Conservation (phyloP, 35 echinoderm and acorn worm genomes). For the Eucidaris tribuloides region DNA sequence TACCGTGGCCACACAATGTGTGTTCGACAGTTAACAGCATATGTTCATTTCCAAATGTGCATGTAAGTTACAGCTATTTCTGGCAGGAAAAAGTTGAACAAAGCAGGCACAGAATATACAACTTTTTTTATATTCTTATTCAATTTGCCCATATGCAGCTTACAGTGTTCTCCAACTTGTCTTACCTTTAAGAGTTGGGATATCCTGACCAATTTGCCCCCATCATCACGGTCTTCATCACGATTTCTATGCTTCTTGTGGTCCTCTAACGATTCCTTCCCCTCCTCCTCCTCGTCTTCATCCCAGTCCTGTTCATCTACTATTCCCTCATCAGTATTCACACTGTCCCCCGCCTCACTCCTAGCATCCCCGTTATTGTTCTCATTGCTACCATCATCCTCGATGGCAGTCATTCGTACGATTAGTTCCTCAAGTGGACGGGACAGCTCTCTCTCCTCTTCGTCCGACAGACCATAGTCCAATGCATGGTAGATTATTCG, state of each 20-base stretch:
- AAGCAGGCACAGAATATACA: too few relatives aligned
- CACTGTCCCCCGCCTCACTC: neutral
- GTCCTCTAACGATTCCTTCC: neutral
- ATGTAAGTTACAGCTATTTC: too few relatives aligned
- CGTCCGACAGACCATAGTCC: constrained; percentile 63
- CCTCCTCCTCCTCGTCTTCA: constrained; percentile 37
- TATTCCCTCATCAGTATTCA: constrained; percentile 57
- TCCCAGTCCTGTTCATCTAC: constrained; percentile 49
- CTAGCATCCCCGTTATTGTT: neutral
- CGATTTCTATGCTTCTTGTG: neutral
- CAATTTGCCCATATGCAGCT: too few relatives aligned
- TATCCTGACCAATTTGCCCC: neutral
- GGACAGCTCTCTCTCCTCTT: constrained; percentile 63
- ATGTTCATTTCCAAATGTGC: too few relatives aligned
- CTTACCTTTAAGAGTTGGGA: neutral
- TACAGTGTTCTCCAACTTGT: too few relatives aligned
- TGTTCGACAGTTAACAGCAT: too few relatives aligned
- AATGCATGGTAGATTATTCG: constrained; percentile 53
- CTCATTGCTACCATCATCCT: neutral
- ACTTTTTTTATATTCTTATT: too few relatives aligned
- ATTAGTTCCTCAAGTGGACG: constrained; percentile 46
- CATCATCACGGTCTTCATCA: neutral
- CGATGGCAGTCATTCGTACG: constrained; percentile 45
- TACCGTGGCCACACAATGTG: too few relatives aligned
- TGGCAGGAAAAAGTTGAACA: too few relatives aligned